Base-by-base conservation (phyloP, 1,140 invertebrate genomes). In the Drosophila ohnishii region DNA sequence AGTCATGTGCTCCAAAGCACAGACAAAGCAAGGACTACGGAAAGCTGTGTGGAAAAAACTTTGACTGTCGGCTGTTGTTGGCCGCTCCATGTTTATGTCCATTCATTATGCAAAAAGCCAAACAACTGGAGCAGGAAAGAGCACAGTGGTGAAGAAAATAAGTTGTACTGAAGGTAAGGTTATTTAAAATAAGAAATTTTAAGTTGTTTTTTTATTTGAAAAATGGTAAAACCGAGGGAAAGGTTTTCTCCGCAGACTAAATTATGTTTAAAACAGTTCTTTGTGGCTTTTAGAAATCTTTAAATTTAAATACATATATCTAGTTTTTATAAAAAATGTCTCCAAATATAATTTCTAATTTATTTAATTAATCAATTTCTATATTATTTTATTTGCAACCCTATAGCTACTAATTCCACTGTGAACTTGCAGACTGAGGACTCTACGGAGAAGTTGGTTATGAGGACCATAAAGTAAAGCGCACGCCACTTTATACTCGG, bases 91-190 rank as follows among this genome's bases (percentile, higher is more conserved):
- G 71, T 82, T 86, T 80, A 79, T 87, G 83, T 71, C 72, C 83
- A 73, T 88, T 87, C 80, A 87, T 87, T 87, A 87, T 87, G 83
- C 83, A 87, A 88, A 87, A 74, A 84, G 84, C 84, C 72, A 83
- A 83, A 73, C 67, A 66, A 79, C 72, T 66, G 45, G 51, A 78
- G 47, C 56, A 64, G 40, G 16, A 44, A 59, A 55, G 42, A 47
- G 37, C 47, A 55, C 79, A 63, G 51, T 53, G 50, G 50, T 5
- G 2, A 16, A 16, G 0, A 11, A 45, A 50, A 30, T 28, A 10
- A n/a, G 1, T 10, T 28, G 3, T 48, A 28, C n/a, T n/a, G 2
- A 30, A 48, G 3, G 25, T n/a, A 48, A 28, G 0, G 3, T 10
- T n/a, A 6, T 16, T 2, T 16, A 32, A n/a, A 16, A 32, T 50